A percentile compares a stretch with the other conserved stretches of the same genome.
Conservation (phyloP, 1,140 invertebrate species). For the Orchesella cincta region DNA sequence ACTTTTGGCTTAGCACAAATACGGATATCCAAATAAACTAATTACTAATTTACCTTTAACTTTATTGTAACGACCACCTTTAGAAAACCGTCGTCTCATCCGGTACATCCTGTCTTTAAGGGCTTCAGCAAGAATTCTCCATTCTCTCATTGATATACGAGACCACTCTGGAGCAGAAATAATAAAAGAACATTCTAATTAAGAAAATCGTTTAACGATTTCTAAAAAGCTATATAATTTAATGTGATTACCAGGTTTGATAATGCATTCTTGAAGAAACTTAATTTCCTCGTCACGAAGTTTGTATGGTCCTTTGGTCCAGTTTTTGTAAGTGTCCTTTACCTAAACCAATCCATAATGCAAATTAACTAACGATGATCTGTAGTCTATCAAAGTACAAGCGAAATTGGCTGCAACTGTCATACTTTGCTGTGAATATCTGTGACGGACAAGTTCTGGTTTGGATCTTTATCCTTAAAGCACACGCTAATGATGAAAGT, state of each 20-base stretch:
- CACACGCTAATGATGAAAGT: neutral
- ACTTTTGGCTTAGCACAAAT: too few relatives aligned
- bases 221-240: too few relatives aligned
- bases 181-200: neutral
- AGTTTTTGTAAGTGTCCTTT: neutral
- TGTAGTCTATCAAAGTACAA: neutral
- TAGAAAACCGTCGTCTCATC: neutral
- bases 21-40: neutral
- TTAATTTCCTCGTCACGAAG: constrained; percentile 2
- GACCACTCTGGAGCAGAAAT: neutral
- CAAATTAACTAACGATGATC: neutral
- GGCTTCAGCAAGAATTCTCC: constrained; percentile 2
- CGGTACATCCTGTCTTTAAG: neutral
- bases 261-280: neutral
- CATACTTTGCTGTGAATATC: constrained; percentile 1
- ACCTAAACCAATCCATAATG: neutral
- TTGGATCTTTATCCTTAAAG: constrained; percentile 1
- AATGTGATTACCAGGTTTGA: neutral
- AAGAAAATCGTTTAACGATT: too few relatives aligned
- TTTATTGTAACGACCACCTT: neutral
- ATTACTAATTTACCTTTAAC: neutral
- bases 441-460: neutral
- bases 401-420: neutral
- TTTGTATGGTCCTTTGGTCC: constrained; percentile 17
- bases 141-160: neutral